phyloP scores from a whole-genome alignment of 2,113 vertebrate genomes.

The Rhizomys pruinosus region DNA sequence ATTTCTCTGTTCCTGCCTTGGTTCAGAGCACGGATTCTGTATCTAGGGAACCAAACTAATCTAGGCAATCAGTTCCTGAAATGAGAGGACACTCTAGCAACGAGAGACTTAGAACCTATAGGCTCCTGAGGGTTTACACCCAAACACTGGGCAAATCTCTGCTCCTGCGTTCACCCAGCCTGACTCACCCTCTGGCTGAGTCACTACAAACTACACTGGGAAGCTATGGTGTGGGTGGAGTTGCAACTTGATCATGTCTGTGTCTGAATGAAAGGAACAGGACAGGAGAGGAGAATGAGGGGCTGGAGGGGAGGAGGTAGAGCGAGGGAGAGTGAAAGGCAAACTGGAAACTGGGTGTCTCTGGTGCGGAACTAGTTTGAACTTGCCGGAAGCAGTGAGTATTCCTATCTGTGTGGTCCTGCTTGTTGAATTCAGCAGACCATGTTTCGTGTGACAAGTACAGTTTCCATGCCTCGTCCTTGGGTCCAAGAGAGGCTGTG shows the following conservation, averaged over 20 bases:
- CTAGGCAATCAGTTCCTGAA: background rate
- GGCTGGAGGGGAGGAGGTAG: background rate
- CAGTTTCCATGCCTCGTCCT: background rate
- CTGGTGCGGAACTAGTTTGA: background rate
- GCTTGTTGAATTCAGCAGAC: background rate
- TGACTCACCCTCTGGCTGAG: background rate
- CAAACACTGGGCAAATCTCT: background rate
- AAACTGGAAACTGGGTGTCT: background rate
- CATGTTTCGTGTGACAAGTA: background rate
- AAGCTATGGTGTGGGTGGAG: background rate
- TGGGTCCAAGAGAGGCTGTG: background rate
- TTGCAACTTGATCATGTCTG: background rate
- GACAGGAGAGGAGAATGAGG: background rate
- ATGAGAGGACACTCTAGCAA: background rate
- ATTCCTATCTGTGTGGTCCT: rapidly evolving
- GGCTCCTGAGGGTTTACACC: background rate
- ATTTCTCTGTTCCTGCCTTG: constrained; percentile 4
- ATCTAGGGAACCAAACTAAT: background rate
- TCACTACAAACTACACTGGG: background rate
- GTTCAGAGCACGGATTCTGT: background rate
- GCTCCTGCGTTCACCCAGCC: background rate
- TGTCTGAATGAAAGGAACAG: background rate
- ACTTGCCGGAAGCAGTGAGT: background rate
- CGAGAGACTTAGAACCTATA: background rate
- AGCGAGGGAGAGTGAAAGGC: background rate